Conservation (phyloP, 2,113 vertebrate species). For the Megatriorchis doriae region DNA sequence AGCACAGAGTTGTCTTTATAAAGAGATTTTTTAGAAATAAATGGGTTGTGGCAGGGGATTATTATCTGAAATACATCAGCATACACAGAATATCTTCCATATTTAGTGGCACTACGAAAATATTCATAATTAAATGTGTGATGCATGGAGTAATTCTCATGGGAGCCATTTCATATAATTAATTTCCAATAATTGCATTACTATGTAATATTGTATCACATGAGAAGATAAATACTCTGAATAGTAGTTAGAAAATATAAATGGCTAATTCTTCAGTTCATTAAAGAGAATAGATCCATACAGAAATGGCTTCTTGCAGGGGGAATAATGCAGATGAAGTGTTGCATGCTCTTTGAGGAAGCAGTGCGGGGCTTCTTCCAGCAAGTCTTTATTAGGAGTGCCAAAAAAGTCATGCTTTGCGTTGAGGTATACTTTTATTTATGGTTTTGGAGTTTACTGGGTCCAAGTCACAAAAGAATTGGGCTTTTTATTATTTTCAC, state of each 20-base stretch:
- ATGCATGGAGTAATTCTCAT: not conserved
- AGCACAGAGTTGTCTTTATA: not conserved
- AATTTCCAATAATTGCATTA: constrained; percentile 28
- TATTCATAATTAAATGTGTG: constrained; percentile 9
- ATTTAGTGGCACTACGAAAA: not conserved
- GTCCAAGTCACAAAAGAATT: not conserved
- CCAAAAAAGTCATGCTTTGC: not conserved
- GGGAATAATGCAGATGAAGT: not conserved
- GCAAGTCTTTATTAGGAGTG: not conserved
- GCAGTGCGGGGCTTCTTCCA: not conserved
- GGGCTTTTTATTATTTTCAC: not conserved
- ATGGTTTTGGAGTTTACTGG: not conserved
- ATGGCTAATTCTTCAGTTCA: not conserved
- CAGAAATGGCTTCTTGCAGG: not conserved
- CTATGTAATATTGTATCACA: not conserved
- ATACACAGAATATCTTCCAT: not conserved
- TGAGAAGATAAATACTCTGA: not conserved
- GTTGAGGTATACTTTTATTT: not conserved
- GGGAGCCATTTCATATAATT: constrained; percentile 4
- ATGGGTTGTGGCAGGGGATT: constrained; percentile 11
- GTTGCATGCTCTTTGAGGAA: not conserved
- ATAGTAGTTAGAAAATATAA: not conserved
- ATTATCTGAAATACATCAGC: not conserved
- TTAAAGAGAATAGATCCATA: not conserved
- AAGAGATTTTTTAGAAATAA: constrained; percentile 24